Conservation (phyloP, 2,888 invertebrate species). For the Sycophila texana region DNA sequence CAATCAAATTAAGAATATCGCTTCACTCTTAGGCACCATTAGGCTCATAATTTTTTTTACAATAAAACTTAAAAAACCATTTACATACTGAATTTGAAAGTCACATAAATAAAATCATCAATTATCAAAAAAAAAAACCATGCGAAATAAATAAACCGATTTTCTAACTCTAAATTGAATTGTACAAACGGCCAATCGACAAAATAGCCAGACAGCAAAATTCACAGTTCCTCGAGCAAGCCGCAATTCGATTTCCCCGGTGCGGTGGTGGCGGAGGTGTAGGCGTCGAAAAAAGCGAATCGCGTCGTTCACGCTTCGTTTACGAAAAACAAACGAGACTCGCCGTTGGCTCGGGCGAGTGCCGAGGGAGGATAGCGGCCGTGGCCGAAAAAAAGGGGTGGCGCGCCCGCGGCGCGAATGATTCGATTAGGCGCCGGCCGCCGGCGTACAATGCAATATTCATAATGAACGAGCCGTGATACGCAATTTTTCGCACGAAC, state of each 20-base stretch:
- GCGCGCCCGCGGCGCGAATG: constrained; percentile 30
- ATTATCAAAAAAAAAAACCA: no score
- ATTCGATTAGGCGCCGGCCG: constrained; percentile 46
- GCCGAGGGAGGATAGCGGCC: background rate
- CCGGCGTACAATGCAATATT: constrained; percentile 42
- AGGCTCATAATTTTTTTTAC: no score
- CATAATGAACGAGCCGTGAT: constrained; percentile 51
- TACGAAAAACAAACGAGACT: background rate
- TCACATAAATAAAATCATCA: no score
- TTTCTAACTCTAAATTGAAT: background rate
- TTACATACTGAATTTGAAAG: no score
- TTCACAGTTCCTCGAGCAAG: no score
- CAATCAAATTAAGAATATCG: no score
- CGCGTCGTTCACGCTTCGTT: background rate
- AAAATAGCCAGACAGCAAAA: no score
- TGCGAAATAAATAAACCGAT: no score
- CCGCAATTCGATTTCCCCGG: no score
- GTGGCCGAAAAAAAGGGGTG: background rate
- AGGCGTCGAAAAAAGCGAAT: background rate
- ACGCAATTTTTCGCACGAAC: constrained; percentile 48
- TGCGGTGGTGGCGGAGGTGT: no score
- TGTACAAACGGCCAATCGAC: background rate
- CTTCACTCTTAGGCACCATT: no score
- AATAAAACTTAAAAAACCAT: no score
- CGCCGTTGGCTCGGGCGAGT: background rate